Conservation (phyloP, 2,113 vertebrate genomes). For the Amphilophus citrinellus region DNA sequence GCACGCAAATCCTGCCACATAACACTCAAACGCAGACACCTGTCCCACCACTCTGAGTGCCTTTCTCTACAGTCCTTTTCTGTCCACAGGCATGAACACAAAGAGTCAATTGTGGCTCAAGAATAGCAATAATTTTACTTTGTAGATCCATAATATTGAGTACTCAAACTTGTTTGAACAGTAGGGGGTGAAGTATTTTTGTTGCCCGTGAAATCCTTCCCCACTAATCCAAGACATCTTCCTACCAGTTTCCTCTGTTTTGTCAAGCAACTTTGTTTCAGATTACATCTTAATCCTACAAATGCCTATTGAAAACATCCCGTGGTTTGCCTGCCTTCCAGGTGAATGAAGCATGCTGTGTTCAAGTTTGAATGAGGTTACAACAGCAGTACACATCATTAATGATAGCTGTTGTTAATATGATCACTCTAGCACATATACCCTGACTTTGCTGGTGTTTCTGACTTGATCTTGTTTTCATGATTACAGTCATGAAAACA, state of each 20-base stretch:
- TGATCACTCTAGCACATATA: conserved; percentile 55
- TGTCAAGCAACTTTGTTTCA: conserved; percentile 63
- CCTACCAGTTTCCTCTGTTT: conserved; percentile 51
- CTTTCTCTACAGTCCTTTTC: not conserved
- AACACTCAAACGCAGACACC: not conserved
- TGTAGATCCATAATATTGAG: conserved; percentile 56
- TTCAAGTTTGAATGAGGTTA: conserved; percentile 63
- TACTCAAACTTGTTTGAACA: conserved; percentile 21
- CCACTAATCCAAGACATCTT: conserved; percentile 36
- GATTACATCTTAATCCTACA: conserved; percentile 46
- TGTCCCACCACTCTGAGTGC: not conserved
- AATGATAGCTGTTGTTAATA: conserved; percentile 65
- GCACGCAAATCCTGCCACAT: not conserved
- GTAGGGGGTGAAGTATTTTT: conserved; percentile 30
- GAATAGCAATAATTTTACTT: conserved; percentile 16
- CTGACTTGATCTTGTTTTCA: not conserved
- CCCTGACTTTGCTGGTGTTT: conserved; percentile 9
- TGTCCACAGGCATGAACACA: not conserved
- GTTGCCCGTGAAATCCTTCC: conserved; percentile 29
- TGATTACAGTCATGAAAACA: conserved; percentile 19
- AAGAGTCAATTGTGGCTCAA: not conserved
- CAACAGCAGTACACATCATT: conserved; percentile 42
- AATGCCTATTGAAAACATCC: conserved; percentile 46
- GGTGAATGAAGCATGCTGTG: conserved; percentile 56
- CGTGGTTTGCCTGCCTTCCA: conserved; percentile 43